A percentile compares a stretch with the other conserved stretches of the same genome.
These are phyloP conservation scores for Babyrousa celebensis DNA, from an alignment of 2,797 vertebrate genomes.

Conservation along the genomic window DNA sequence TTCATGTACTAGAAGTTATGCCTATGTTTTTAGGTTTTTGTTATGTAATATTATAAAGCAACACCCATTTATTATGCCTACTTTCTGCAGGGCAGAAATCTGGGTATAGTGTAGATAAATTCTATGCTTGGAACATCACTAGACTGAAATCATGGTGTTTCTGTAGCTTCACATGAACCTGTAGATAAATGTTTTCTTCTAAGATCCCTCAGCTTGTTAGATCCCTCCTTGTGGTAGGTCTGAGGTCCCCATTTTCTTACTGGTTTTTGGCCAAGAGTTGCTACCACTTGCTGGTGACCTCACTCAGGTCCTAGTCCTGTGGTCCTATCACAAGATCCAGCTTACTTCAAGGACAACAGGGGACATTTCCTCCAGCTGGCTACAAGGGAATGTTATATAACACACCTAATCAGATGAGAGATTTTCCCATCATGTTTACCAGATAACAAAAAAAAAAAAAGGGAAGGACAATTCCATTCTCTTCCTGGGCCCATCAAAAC, in stretches of 20 bases:
- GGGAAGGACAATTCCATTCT: not conserved
- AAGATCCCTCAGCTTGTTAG: not conserved
- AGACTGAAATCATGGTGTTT: not conserved
- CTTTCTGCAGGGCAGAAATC: not conserved
- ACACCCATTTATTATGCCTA: not conserved
- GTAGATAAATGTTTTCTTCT: not conserved
- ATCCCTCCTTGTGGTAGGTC: not conserved
- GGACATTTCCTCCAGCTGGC: not conserved
- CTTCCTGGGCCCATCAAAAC: not conserved
- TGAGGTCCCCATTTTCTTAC: not conserved
- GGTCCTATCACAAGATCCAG: not conserved
- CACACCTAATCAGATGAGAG: not conserved
- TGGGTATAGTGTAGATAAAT: not conserved
- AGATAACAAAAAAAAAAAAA: not conserved
- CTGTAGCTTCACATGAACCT: not conserved
- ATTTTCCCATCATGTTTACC: not conserved
- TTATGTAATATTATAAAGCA: not conserved
- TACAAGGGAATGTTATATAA: not conserved
- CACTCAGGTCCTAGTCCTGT: not conserved
- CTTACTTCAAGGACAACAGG: not conserved
- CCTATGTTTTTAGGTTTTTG: not conserved
- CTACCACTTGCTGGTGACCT: not conserved
- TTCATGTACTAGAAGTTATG: not conserved
- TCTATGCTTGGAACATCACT: not conserved
- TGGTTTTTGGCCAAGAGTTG: not conserved